These are phyloP conservation scores for Coregonus sp. DNA, from an alignment of 2,797 vertebrate genomes.

Conservation along the genomic window DNA sequence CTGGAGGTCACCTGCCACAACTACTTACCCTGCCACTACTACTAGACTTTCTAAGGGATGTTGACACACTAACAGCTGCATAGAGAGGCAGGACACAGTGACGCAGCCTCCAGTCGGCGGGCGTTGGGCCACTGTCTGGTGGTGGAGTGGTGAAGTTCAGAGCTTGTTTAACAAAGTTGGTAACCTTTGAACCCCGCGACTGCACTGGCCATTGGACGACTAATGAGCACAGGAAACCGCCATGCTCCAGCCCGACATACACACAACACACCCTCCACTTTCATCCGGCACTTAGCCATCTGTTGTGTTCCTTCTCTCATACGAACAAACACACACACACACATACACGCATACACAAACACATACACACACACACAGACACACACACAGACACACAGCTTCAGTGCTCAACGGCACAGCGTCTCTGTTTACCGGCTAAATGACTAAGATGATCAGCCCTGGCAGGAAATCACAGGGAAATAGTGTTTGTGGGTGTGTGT, in stretches of 20 bases:
- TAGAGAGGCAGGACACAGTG: conserved; percentile 30
- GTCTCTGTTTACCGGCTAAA: neutral
- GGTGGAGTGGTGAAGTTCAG: conserved; percentile 33
- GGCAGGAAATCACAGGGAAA: neutral
- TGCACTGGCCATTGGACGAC: conserved; percentile 35
- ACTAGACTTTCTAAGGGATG: neutral
- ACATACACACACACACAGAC: no score
- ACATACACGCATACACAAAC: no score
- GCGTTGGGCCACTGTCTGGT: conserved; percentile 21
- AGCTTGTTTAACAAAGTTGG: conserved; percentile 50
- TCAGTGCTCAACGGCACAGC: neutral
- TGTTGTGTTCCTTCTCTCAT: neutral
- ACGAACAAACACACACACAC: neutral
- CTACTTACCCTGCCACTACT: conserved; percentile 36
- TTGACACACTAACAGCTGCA: no score
- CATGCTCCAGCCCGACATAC: neutral
- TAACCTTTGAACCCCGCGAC: conserved; percentile 44
- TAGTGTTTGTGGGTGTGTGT: no score
- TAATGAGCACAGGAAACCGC: conserved; percentile 49
- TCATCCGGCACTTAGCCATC: neutral
- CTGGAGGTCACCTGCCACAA: conserved; percentile 34
- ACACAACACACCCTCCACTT: neutral
- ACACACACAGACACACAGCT: neutral
- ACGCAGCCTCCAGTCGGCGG: conserved; percentile 35
- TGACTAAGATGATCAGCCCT: neutral